Percentiles rank a stretch among this genome's conserved stretches.
Conservation (phyloP, 2,888 invertebrate species). For the Leucophora obtusa region DNA sequence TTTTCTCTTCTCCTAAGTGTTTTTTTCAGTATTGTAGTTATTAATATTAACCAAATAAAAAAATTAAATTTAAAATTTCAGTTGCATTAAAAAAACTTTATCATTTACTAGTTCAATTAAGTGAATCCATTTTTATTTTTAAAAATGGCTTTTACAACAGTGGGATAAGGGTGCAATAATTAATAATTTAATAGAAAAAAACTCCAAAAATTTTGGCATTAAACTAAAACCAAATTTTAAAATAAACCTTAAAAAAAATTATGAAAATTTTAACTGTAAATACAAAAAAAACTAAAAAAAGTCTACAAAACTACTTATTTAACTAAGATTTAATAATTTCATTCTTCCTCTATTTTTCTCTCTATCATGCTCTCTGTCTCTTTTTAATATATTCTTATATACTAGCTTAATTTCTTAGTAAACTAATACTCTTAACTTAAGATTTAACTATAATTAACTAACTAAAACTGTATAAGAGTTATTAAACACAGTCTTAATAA, state of each 20-base stretch:
- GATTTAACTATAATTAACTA: conserved; percentile 25
- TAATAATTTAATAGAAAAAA: conserved; percentile 35
- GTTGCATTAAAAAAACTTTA: conserved; percentile 17
- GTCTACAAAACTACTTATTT: neutral
- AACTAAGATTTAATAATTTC: conserved; percentile 2
- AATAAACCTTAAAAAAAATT: conserved; percentile 2
- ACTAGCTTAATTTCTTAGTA: conserved; percentile 33
- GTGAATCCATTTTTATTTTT: conserved; percentile 10
- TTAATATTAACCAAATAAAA: neutral
- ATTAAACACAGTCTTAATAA: conserved; percentile 57
- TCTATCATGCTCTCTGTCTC: neutral
- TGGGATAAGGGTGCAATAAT: conserved; percentile 72
- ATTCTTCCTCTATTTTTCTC: neutral
- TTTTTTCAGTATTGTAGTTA: conserved; percentile 11
- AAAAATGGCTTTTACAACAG: conserved; percentile 57
- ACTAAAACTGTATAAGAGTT: conserved; percentile 51
- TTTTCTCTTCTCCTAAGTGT: neutral
- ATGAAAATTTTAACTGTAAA: conserved; percentile 7
- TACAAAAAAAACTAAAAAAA: neutral
- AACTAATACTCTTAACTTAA: conserved; percentile 19
- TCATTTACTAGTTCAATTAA: conserved; percentile 46
- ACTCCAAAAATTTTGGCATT: conserved; percentile 14
- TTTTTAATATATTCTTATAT: conserved; percentile 15
- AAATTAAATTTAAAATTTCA: conserved; percentile 22
- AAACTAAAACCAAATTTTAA: conserved; percentile 29